A percentile compares a stretch with the other conserved stretches of the same genome.
Conservation (phyloP, 2,888 invertebrate species). For the Flabesymbios commensalis region DNA sequence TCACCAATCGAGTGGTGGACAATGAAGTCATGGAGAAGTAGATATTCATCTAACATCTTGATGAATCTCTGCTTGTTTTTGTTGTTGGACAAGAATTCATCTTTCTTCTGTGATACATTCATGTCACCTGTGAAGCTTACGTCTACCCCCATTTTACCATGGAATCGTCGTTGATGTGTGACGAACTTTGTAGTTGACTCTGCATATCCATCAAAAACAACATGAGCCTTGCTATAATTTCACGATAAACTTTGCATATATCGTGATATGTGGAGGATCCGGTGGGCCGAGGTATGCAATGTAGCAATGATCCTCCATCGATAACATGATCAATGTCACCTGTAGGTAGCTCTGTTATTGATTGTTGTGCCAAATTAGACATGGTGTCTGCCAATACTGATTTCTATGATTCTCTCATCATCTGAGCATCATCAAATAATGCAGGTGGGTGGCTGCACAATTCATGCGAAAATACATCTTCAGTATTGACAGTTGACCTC, state of each 20-base stretch:
- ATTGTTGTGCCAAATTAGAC: constrained; percentile 1
- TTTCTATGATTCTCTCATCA: constrained; percentile 30
- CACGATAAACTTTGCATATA: constrained; percentile 29
- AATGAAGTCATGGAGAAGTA: constrained; percentile 15
- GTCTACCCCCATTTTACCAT: not conserved
- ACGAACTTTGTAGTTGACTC: constrained; percentile 35
- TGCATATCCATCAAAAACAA: constrained; percentile 42
- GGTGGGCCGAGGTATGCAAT: constrained; percentile 31
- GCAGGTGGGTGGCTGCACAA: constrained; percentile 31
- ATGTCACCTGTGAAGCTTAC: not conserved
- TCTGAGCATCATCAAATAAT: constrained; percentile 32
- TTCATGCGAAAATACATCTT: constrained; percentile 32
- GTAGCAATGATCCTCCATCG: constrained; percentile 37
- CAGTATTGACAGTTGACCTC: constrained; percentile 11
- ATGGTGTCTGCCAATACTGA: constrained; percentile 32
- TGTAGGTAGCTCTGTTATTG: not conserved
- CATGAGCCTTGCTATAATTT: constrained; percentile 23
- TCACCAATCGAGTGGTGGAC: constrained; percentile 35
- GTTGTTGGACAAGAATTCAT: not conserved
- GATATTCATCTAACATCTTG: not conserved
- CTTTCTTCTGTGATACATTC: not conserved
- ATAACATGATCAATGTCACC: constrained; percentile 21
- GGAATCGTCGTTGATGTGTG: constrained; percentile 22
- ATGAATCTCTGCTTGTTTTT: constrained; percentile 10
- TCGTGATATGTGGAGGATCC: constrained; percentile 28